Base-by-base conservation (phyloP, 1,140 invertebrate genomes). In the Campoletis sonorensis region DNA sequence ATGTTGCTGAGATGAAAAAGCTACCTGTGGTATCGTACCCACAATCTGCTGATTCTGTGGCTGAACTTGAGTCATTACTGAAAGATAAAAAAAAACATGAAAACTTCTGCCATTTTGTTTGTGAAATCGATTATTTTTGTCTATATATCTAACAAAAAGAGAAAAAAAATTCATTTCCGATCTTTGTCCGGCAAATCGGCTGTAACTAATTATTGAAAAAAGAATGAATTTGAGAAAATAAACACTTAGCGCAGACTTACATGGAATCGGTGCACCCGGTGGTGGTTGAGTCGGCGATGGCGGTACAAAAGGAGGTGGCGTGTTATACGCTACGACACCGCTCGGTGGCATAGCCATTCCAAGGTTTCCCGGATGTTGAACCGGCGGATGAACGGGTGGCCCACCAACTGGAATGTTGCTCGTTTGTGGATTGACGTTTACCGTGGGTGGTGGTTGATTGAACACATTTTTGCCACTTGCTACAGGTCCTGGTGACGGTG, bases 11-110 rank as follows among this genome's bases (percentile, higher is more conserved):
- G 85, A 70, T 23, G 87, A 61, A 23, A 91, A 92, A 37, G 85
- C 81, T 54, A 91, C 88, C 88, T 91, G 91, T n/a, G 89, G 85
- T 78, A 90, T 88, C 27, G 89, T 86, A 73, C 88, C 85, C 0
- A 51, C 23, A 16, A 68, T 88, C 84, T 72, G 90, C 85, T 90
- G 90, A 18, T 90, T 87, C 79, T 92, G 90, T 75, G 90, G 87
- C 76, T 91, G 93, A 78, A 90, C 88, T 77, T 90, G 90, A 8
- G 92, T 88, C 83, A 91, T 92, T 79, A 87, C 90, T 89, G 75
- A 18, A 82, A 71, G 0, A 68, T 26, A 68, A 77, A 78, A 49
- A 77, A 71, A 45, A 64, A 40, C 21, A 81, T 54, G 0, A 18
- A 54, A n/a, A 7, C 30, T 4, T 33, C n/a, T 4, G n/a, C 7